Evolutionary conservation across 2,888 invertebrate species (phyloP), one percentile per base, ranked within the genome.

Genomic region (Horisme vitalbata): DNA sequence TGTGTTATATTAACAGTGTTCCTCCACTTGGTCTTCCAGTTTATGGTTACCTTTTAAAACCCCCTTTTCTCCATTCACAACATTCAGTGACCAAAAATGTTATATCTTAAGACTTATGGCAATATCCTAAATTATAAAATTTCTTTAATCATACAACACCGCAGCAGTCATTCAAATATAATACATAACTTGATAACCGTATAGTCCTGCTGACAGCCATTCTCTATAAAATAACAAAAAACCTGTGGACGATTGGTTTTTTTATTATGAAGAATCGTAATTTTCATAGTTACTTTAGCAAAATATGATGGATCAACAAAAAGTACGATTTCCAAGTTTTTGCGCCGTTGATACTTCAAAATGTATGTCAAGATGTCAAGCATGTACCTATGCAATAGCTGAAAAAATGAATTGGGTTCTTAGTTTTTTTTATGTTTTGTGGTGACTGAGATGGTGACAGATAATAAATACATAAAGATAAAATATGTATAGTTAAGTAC

Each of bases 321-420:
- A 55, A 52, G 37, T 33, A 21, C 35, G 43, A 30, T 41, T 43
- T 36, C 11, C 7, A 34, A 41, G 33, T 33, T 45, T 55, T 55
- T 52, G 48, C 48, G 45, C 46, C 9, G 10, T 2, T 15, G 20
- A 35, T 23, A 32, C 49, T 55, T 47, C 9, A 21, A 48, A 51
- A 61, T 55, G 51, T 63, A 52, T 63, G 63, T 63, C 56, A 63
- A 53, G 28, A 52, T 63, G 63, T 63, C 56, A 63, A 53, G 28
- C 39, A 33, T 34, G 39, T 41, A 55, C 54, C 46, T n/a, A n/a
- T n/a, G n/a, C n/a, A n/a, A n/a, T n/a, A 43, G 48, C 57, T 43
- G 47, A 51, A 57, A 53, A 46, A 52, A 44, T 48, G 24, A 43
- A 50, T 50, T 37, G 38, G 31, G 14, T 55, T 53, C 38, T 55